phyloP scores from a whole-genome alignment of 2,888 invertebrate genomes.

The Dysmachus trigonus region DNA sequence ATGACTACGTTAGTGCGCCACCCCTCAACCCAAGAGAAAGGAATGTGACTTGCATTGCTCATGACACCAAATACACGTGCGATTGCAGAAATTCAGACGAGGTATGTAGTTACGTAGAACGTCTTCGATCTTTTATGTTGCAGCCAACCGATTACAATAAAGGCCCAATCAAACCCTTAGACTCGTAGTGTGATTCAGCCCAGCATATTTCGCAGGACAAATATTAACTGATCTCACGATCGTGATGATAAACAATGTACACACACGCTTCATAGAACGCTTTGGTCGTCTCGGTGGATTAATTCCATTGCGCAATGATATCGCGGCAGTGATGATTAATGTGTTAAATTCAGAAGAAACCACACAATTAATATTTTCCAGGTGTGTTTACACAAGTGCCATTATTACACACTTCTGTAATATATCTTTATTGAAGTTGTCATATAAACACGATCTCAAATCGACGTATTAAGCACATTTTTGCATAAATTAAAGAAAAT shows the following conservation, averaged over 20 bases:
- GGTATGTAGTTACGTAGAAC: constrained; percentile 55
- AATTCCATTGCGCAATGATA: background rate
- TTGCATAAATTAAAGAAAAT: background rate
- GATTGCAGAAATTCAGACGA: constrained; percentile 60
- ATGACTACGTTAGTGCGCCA: constrained; percentile 1
- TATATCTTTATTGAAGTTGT: background rate
- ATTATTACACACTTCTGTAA: background rate
- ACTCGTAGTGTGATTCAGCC: background rate
- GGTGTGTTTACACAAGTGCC: background rate
- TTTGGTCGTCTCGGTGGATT: background rate
- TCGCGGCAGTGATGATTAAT: background rate
- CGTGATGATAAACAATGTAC: background rate
- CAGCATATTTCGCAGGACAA: background rate
- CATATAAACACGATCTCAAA: background rate
- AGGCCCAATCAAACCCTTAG: background rate
- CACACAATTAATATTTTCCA: background rate
- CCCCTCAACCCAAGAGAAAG: constrained; percentile 23
- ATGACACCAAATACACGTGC: constrained; percentile 61
- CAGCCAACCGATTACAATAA: background rate
- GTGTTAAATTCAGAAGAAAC: background rate
- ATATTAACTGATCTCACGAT: background rate
- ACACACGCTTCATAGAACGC: background rate
- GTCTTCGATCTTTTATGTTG: background rate
- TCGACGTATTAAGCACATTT: background rate
- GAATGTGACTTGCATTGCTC: constrained; percentile 59